These are phyloP conservation scores for Limonius californicus DNA, from an alignment of 1,140 invertebrate genomes.

Conservation along the genomic window DNA sequence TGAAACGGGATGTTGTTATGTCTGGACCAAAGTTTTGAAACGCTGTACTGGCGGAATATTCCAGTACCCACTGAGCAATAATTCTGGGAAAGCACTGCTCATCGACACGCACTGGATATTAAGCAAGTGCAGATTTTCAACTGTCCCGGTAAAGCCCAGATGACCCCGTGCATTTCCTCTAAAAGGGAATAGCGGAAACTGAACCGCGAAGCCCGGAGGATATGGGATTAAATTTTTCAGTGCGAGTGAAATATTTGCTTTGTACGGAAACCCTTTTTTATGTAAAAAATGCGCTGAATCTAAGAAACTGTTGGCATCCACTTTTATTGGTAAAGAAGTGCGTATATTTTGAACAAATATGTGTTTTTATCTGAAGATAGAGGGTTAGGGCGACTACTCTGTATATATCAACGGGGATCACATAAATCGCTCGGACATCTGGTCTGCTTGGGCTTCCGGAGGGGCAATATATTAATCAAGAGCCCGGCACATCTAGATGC, in stretches of 20 bases:
- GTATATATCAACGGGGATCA: slow-evolving; percentile 19
- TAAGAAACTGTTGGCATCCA: not conserved
- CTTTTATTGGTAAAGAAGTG: slow-evolving; percentile 8
- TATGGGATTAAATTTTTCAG: not conserved
- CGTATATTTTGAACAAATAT: slow-evolving; percentile 8
- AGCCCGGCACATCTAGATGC: slow-evolving; percentile 14
- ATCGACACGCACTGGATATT: too few relatives aligned
- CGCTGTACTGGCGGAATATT: too few relatives aligned
- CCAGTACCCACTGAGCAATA: too few relatives aligned
- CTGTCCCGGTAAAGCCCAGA: too few relatives aligned
- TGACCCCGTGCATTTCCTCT: too few relatives aligned
- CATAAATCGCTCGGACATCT: slow-evolving; percentile 32
- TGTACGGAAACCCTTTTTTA: not conserved
- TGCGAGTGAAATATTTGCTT: not conserved
- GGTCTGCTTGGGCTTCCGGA: slow-evolving; percentile 29
- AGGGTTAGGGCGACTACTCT: not conserved
- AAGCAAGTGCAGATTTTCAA: too few relatives aligned
- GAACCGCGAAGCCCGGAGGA: not conserved
- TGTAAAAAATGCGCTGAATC: not conserved
- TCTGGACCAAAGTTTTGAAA: too few relatives aligned
- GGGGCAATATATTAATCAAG: slow-evolving; percentile 34
- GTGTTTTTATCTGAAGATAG: slow-evolving; percentile 2
- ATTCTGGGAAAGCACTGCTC: too few relatives aligned
- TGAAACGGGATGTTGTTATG: too few relatives aligned
- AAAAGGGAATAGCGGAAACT: too few relatives aligned